phyloP scores from a whole-genome alignment of 2,113 vertebrate genomes.

The Rhabdomys dilectus region DNA sequence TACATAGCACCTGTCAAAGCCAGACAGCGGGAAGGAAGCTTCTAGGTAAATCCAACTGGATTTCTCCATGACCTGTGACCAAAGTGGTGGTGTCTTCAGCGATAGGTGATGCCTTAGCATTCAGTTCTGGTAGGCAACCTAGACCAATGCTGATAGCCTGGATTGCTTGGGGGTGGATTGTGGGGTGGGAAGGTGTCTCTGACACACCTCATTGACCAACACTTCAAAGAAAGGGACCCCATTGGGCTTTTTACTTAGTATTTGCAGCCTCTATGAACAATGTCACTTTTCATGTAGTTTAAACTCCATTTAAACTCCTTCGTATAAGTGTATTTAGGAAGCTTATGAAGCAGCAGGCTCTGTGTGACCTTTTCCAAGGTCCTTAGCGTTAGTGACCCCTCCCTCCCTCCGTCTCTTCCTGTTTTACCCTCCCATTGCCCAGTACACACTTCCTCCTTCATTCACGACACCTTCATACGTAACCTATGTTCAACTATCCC shows the following conservation, averaged over 20 bases:
- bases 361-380: no score
- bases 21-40: not conserved
- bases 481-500: no score
- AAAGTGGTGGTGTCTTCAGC: not conserved
- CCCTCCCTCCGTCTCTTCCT: not conserved
- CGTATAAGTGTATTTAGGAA: not conserved
- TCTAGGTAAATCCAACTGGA: not conserved
- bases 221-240: not conserved
- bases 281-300: not conserved
- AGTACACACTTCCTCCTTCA: not conserved
- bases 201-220: not conserved
- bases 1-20: not conserved
- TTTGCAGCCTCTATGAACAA: not conserved
- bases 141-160: not conserved
- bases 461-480: not conserved
- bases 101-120: not conserved
- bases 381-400: not conserved
- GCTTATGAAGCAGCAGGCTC: not conserved
- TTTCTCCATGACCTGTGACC: not conserved
- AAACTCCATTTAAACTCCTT: not conserved
- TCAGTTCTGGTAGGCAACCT: not conserved
- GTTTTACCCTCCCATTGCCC: not conserved
- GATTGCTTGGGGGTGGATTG: not conserved
- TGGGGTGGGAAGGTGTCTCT: not conserved
- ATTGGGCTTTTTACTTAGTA: not conserved